These are phyloP conservation scores for Charaxes varanes DNA, from an alignment of 1,140 invertebrate genomes.

Conservation along the genomic window DNA sequence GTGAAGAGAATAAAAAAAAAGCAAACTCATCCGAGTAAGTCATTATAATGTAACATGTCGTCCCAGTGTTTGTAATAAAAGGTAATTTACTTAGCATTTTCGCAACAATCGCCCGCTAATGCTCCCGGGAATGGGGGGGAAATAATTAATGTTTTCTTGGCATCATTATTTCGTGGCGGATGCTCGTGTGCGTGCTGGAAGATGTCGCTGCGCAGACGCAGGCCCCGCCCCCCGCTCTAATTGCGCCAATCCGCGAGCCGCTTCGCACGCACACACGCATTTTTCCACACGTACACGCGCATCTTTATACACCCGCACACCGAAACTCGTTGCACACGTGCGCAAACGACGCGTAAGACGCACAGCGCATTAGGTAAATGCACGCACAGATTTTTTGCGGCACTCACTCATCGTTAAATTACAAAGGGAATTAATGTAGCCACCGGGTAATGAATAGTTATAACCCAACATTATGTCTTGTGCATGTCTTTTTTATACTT, in stretches of 20 bases:
- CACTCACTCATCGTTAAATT: conserved; percentile 39
- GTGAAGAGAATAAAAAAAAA: too few species aligned
- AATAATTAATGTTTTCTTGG: conserved; percentile 57
- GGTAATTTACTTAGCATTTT: conserved; percentile 38
- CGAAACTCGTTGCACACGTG: too few species aligned
- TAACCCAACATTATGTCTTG: conserved; percentile 13
- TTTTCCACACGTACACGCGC: conserved; percentile 23
- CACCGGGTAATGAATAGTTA: conserved; percentile 23
- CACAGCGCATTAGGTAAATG: conserved; percentile 38
- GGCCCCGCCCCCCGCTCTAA: conserved; percentile 58
- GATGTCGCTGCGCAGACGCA: conserved; percentile 52
- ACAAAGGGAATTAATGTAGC: conserved; percentile 35
- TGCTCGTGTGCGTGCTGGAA: conserved; percentile 34
- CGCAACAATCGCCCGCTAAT: conserved; percentile 28
- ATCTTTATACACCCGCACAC: conserved; percentile 20
- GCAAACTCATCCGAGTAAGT: conserved; percentile 2
- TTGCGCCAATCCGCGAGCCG: conserved; percentile 63
- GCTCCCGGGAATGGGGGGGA: conserved; percentile 31
- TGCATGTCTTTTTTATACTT: too few species aligned
- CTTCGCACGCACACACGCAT: conserved; percentile 44
- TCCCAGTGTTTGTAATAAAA: conserved; percentile 26
- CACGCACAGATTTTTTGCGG: conserved; percentile 37
- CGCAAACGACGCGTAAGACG: conserved; percentile 16
- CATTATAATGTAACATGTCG: conserved; percentile 16
- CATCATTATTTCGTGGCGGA: conserved; percentile 44